These are phyloP conservation scores for Cercocebus atys DNA, from an alignment of 2,113 vertebrate species.

Conservation along the genomic window DNA sequence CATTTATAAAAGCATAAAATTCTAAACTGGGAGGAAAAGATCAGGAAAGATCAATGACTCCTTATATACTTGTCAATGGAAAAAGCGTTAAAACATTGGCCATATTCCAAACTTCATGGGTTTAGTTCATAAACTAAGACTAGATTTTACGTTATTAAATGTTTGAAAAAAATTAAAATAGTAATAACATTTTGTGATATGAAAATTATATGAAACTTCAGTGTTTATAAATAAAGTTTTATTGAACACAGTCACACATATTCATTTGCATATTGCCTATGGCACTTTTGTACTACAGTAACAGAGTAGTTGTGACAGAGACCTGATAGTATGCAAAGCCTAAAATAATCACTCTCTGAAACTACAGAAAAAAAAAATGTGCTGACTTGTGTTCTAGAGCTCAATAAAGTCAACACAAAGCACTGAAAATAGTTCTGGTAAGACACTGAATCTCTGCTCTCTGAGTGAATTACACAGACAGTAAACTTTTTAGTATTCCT, in stretches of 20 bases:
- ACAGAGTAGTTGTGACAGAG: background rate
- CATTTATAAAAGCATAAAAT: background rate
- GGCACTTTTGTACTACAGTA: background rate
- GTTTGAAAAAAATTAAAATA: slow-evolving; percentile 9
- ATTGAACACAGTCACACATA: background rate
- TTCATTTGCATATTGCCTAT: background rate
- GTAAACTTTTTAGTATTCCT: slow-evolving; percentile 5
- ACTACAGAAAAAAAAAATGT: background rate
- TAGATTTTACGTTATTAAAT: background rate
- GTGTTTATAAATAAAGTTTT: background rate
- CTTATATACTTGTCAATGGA: background rate
- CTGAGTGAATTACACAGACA: background rate
- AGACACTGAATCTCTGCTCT: background rate
- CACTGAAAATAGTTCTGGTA: background rate
- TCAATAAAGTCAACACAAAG: background rate
- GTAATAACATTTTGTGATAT: background rate
- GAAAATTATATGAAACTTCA: background rate
- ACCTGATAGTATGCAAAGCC: background rate
- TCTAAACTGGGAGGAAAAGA: background rate
- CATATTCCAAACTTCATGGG: background rate
- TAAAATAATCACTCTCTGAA: background rate
- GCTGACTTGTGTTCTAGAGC: background rate
- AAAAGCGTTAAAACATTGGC: background rate
- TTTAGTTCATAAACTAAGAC: background rate
- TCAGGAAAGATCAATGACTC: background rate